Percentiles rank a stretch among this genome's conserved stretches.
Conservation (phyloP, 2,113 vertebrate species). For the Spheniscus mendiculus region DNA sequence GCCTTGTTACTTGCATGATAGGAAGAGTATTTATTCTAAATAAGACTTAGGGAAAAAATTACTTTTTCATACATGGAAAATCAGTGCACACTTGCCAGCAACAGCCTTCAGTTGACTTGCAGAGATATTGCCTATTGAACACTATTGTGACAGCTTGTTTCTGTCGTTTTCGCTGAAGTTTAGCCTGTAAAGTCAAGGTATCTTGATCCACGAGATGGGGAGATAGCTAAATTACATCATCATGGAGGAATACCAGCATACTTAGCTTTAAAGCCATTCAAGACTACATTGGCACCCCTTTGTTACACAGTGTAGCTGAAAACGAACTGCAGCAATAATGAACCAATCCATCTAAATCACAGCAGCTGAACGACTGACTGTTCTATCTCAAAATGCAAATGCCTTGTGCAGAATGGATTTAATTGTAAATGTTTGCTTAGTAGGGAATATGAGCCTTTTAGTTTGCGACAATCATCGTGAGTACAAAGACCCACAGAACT, state of each 20-base stretch:
- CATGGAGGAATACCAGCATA: slow-evolving; percentile 46
- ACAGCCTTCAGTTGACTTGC: neutral
- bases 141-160: slow-evolving; percentile 5
- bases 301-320: slow-evolving; percentile 67
- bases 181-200: slow-evolving; percentile 20
- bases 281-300: slow-evolving; percentile 62
- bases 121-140: neutral
- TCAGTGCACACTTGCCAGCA: neutral
- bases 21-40: neutral
- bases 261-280: slow-evolving; percentile 62
- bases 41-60: neutral
- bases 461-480: slow-evolving; percentile 45
- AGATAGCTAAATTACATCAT: slow-evolving; percentile 56
- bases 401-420: slow-evolving; percentile 66
- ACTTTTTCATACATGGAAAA: neutral
- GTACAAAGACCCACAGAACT: slow-evolving; percentile 56
- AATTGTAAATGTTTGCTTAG: slow-evolving; percentile 72
- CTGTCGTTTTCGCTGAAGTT: neutral
- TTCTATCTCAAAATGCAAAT: slow-evolving; percentile 72
- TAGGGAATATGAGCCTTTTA: slow-evolving; percentile 68
- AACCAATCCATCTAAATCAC: slow-evolving; percentile 69
- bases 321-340: slow-evolving; percentile 68
- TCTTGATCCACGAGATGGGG: neutral
- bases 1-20: neutral
- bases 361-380: slow-evolving; percentile 68